Percentiles rank a stretch among this genome's conserved stretches.
Conservation (phyloP, 2,888 invertebrate species). For the Nysson spinosus region DNA sequence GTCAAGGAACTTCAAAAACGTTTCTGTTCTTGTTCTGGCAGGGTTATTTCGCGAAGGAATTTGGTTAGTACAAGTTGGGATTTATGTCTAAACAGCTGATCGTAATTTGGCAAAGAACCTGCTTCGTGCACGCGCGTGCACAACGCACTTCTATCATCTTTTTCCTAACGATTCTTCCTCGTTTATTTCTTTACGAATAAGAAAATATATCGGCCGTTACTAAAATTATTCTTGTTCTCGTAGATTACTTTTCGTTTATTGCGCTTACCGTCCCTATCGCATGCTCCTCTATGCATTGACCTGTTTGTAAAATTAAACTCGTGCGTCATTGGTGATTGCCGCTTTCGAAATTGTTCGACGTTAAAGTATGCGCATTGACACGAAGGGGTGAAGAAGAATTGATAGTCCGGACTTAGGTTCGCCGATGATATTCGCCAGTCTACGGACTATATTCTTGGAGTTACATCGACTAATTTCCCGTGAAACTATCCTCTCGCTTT, state of each 20-base stretch:
- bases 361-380: not conserved
- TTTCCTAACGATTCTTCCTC: not conserved
- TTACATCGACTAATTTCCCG: not conserved
- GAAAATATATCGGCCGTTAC: not conserved
- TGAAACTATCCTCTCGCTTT: no score
- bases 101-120: constrained; percentile 62
- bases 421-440: not conserved
- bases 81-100: constrained; percentile 63
- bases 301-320: constrained; percentile 40
- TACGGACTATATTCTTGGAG: not conserved
- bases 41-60: constrained; percentile 55
- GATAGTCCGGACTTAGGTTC: no score
- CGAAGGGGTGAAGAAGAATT: not conserved
- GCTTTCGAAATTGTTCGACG: constrained; percentile 37
- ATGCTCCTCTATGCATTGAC: constrained; percentile 36
- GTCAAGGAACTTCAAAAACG: constrained; percentile 9
- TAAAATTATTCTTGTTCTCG: not conserved
- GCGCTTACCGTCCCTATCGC: constrained; percentile 9
- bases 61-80: constrained; percentile 50
- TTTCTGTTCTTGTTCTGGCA: constrained; percentile 9
- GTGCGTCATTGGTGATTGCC: constrained; percentile 29
- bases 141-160: constrained; percentile 17
- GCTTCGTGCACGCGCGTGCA: constrained; percentile 24
- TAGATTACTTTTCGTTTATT: constrained; percentile 1
- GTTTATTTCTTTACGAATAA: no score